Evolutionary conservation across 92 coral and sea anemone species (phyloP).

Genomic region (Nematostella vectensis): DNA sequence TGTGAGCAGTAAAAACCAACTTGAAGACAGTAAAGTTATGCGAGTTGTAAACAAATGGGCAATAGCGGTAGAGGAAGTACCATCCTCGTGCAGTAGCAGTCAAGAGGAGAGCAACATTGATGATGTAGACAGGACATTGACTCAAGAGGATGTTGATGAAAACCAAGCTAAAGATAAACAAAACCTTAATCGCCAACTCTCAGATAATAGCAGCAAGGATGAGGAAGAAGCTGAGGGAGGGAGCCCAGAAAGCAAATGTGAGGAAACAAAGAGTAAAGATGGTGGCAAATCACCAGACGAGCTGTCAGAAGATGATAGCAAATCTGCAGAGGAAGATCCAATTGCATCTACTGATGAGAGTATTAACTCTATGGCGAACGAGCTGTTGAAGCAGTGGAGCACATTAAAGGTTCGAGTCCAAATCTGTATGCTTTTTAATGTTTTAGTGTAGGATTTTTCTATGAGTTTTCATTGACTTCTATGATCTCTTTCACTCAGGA

Average conservation of each 20-base stretch:
- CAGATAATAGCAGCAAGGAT: slow-evolving; percentile 27
- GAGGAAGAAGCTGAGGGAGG: slow-evolving; percentile 66
- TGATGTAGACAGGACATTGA: slow-evolving; percentile 50
- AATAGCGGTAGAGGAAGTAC: slow-evolving; percentile 41
- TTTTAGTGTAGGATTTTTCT: background rate
- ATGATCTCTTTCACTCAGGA: too few relatives aligned
- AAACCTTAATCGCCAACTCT: slow-evolving; percentile 17
- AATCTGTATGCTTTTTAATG: background rate
- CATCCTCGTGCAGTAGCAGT: slow-evolving; percentile 70
- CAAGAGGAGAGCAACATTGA: slow-evolving; percentile 61
- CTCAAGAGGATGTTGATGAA: slow-evolving; percentile 45
- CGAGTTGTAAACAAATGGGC: slow-evolving; percentile 92
- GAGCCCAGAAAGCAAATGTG: slow-evolving; percentile 15
- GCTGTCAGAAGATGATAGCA: slow-evolving; percentile 72
- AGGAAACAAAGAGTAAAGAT: slow-evolving; percentile 3
- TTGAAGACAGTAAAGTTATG: slow-evolving; percentile 84
- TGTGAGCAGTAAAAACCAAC: slow-evolving; percentile 79
- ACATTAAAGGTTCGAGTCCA: slow-evolving; percentile 58
- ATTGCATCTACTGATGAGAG: slow-evolving; percentile 49
- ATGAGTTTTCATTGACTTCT: too few relatives aligned
- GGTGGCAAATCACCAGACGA: slow-evolving; percentile 66
- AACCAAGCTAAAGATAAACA: background rate
- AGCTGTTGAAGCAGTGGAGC: slow-evolving; percentile 84
- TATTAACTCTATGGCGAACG: slow-evolving; percentile 53
- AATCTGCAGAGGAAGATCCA: slow-evolving; percentile 61